Evolutionary conservation across 2,797 vertebrate species (phyloP), one percentile per base, ranked within the genome.

Genomic region (Babyrousa celebensis): DNA sequence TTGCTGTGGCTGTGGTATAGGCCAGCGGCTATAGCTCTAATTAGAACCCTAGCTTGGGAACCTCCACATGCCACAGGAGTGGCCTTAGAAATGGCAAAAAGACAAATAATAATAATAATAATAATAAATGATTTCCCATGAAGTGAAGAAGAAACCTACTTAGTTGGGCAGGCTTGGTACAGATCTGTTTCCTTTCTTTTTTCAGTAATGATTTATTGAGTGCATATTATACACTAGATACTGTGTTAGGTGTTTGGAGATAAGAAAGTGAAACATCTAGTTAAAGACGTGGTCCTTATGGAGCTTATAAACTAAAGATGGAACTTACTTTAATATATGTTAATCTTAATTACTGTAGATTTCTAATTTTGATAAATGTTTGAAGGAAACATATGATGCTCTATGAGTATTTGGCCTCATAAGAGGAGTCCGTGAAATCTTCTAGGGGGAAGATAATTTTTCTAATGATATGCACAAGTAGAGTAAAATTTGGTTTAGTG

Each of bases 311-410:
- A 48, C 9, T 54, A 78, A 9, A n/a, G 9, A 40, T 14, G 25
- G 10, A 16, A 36, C 2, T 60, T 52, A 89, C 5, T 89, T 67
- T 68, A 85, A 48, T 60, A 65, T 40, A 32, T 65, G 21, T 71
- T 58, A 2, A 63, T 23, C 9, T 56, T 58, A 40, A 60, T 60
- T 62, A 21, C 8, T 62, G 62, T 8, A 27, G 10, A 88, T 1
- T 72, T 82, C 65, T 27, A 63, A 72, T 83, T 89, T 75, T 70
- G 20, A 52, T 56, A 86, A 87, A 23, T 40, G 5, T 25, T 74
- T 56, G 9, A 68, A 78, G 18, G 18, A 70, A 79, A 87, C n/a
- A 95, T 62, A 75, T 75, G 21, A 58, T 52, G 6, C 8, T 43
- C 1, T 77, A 56, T 36, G 2, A 74, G 20, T 18, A 79, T 40